Base-by-base conservation (phyloP, 2,113 vertebrate species). In the Cheilinus undulatus region DNA sequence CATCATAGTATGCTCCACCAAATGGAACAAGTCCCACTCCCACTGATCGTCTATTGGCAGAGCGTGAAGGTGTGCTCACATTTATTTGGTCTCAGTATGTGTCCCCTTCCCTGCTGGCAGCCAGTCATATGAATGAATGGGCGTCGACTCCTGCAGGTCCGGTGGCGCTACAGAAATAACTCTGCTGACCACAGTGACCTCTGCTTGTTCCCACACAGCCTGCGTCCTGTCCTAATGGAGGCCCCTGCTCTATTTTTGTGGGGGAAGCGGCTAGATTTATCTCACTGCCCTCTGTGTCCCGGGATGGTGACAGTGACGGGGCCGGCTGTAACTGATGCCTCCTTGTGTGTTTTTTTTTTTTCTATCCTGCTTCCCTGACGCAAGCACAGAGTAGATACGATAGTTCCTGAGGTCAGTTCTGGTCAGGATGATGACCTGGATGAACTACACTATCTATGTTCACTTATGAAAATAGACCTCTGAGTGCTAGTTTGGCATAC, bases 141-240 rank as follows among this genome's bases (percentile, higher is more conserved):
- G 86, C 73, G 83, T 90, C 70, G 73, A 72, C 84, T 89, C 82
- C 84, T 82, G 84, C 74, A 85, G 89, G 85, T 89, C 89, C 71
- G 76, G 83, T 86, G 77, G 72, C 57, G 82, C 66, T 70, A 79
- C 89, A 88, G 81, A 90, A 92, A 92, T 92, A 92, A 92, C 88
- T 90, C 66, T 52, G 70, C 77, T 91, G 89, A 91, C 91, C 88
- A 80, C 81, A 3, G 56, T 86, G 91, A 92, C 91, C 91, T 91
- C 88, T 77, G 84, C 84, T 62, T 81, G 87, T 88, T 88, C 86
- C 81, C 88, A 88, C 83, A 89, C 85, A 81, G 72, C 76, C 84
- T 68, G 65, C 56, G 73, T 89, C 89, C 87, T 85, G 84, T 88
- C 79, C 87, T 79, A 79, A 87, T 86, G 80, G 85, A 88, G 73